Evolutionary conservation across 2,113 vertebrate species (phyloP), one percentile per base, ranked within the genome.

Genomic region (Plecturocebus donacophilus): DNA sequence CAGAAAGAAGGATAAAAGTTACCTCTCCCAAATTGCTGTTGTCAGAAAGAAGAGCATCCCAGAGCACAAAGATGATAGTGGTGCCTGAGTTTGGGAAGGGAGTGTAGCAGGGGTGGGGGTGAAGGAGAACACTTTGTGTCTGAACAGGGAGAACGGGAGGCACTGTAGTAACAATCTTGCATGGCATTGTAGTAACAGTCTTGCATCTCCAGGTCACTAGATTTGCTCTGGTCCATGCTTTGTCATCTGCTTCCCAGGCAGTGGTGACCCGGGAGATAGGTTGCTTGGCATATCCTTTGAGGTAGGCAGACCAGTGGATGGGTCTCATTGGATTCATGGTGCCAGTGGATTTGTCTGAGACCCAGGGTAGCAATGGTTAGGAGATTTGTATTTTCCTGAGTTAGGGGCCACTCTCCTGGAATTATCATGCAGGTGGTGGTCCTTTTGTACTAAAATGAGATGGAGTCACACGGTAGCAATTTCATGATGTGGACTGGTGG

Each of bases 21-120:
- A 99, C 99, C 99, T 99, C 98, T 99, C 97, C 98, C 98, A 98
- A 98, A 98, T 98, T 98, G 98, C 98, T 98, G 98, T 98, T 98
- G 98, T 98, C 98, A 98, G 98, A 98, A 97, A 98, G 97, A 96
- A 98, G 97, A 97, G 96, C 98, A 94, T 97, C 96, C 98, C 88
- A 80, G 98, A 35, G 20, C 97, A 97, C 97, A 96, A 97, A 98
- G 97, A 97, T 90, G 98, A 95, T 97, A 96, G 97, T 95, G 42
- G 71, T 88, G 27, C 95, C 35, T 54, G 97, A 97, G 97, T 97
- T 97, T 56, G 70, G 86, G 23, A 45, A 54, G 40, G 73, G 10
- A 38, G 17, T 4, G 14, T 30, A 38, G 40, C 94, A 6, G 27
- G 40, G 68, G 10, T 9, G 6, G n/a, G 25, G 94, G 83, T 90